phyloP scores from a whole-genome alignment of 2,113 vertebrate species.

The Tragelaphus buxtoni region DNA sequence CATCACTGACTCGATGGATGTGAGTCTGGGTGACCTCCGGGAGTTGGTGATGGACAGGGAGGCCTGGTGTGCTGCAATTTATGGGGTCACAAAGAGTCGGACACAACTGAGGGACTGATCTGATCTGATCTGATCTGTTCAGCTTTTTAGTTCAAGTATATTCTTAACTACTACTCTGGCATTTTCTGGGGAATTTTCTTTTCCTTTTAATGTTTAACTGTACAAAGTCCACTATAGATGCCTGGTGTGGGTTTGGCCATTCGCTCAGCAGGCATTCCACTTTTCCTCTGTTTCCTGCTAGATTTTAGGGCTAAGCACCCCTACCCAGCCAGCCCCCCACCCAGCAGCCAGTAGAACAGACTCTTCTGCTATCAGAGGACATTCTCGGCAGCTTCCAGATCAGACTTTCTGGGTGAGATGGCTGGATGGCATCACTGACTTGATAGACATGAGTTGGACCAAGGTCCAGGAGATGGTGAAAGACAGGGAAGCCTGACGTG shows the following conservation, averaged over 20 bases:
- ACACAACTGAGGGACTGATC: no score
- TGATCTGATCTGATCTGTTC: not conserved
- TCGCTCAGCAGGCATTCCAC: not conserved
- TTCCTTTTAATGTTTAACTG: conserved; percentile 5
- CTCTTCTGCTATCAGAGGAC: not conserved
- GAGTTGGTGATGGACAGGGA: no score
- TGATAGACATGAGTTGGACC: not conserved
- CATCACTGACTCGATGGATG: no score
- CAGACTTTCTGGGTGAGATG: not conserved
- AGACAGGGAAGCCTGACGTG: not conserved
- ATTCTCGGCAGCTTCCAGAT: not conserved
- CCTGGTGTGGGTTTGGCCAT: not conserved
- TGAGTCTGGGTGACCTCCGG: no score
- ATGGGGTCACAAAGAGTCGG: no score
- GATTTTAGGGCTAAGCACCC: not conserved
- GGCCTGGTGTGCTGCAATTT: no score
- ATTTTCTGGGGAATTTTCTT: not conserved
- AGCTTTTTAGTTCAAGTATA: not conserved
- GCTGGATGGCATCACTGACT: not conserved
- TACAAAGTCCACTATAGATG: not conserved
- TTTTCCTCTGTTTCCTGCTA: not conserved
- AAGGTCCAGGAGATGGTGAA: not conserved
- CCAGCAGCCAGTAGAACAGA: not conserved
- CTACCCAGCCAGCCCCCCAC: not conserved
- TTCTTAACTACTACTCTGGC: conserved; percentile 5